Conservation (phyloP, 1,140 invertebrate species). For the Teleogryllus occipitalis region DNA sequence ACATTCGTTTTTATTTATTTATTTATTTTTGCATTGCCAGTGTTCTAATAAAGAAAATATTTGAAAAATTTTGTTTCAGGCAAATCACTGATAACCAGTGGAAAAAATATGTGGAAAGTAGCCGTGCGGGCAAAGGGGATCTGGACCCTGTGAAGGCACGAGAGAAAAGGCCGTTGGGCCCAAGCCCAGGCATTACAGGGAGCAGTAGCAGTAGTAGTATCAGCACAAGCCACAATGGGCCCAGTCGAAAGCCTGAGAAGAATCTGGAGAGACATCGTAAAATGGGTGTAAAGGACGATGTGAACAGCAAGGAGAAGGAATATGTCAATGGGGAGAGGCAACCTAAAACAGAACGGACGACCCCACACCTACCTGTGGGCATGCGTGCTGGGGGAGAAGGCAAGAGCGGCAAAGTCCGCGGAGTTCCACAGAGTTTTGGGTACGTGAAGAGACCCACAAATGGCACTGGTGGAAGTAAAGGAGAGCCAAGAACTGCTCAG, state of each 20-base stretch:
- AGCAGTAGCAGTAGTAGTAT: neutral
- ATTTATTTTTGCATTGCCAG: neutral
- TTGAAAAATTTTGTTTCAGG: constrained; percentile 26
- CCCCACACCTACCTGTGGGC: constrained; percentile 11
- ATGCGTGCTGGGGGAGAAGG: constrained; percentile 17
- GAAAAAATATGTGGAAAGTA: constrained; percentile 47
- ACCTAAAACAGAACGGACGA: constrained; percentile 13
- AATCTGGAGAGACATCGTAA: constrained; percentile 21
- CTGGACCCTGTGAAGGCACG: constrained; percentile 24
- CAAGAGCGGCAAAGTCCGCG: constrained; percentile 44
- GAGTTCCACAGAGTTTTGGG: constrained; percentile 69
- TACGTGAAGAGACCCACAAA: constrained; percentile 61
- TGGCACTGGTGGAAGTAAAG: constrained; percentile 38
- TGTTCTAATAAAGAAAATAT: neutral
- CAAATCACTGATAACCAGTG: constrained; percentile 46
- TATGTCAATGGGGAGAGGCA: constrained; percentile 25
- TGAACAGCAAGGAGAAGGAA: constrained; percentile 20
- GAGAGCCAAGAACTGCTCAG: constrained; percentile 58
- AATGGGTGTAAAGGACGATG: constrained; percentile 21
- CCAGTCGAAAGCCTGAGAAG: constrained; percentile 28
- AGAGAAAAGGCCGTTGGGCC: constrained; percentile 14
- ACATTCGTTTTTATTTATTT: too few relatives aligned
- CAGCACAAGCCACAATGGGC: constrained; percentile 22
- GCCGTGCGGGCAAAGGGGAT: constrained; percentile 26
- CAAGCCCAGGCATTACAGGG: neutral